phyloP scores from a whole-genome alignment of 2,113 vertebrate species.

The Saccopteryx leptura region DNA sequence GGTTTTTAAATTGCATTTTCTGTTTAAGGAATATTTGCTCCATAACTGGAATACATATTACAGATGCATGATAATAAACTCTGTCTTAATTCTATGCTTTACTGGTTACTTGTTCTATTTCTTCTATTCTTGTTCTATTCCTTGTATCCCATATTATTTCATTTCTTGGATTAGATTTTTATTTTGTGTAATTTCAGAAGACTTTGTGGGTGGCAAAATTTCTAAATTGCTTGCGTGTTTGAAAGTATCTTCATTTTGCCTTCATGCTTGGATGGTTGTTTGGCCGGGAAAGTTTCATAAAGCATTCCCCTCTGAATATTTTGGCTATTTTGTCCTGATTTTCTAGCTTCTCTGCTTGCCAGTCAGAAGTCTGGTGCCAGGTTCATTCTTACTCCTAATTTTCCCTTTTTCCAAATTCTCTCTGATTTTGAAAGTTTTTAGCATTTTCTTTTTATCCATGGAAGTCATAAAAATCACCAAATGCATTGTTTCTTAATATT shows the following conservation, averaged over 20 bases:
- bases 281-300: neutral
- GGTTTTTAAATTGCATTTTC: neutral
- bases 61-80: neutral
- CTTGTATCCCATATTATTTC: neutral
- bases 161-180: conserved; percentile 46
- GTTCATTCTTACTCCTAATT: neutral
- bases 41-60: neutral
- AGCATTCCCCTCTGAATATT: neutral
- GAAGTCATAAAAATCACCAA: conserved; percentile 12
- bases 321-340: neutral
- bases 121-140: neutral
- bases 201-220: conserved; percentile 14
- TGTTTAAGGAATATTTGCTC: conserved; percentile 3
- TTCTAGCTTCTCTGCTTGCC: neutral
- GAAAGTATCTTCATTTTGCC: conserved; percentile 59
- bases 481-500: neutral
- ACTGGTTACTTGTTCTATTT: neutral
- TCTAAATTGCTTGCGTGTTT: neutral
- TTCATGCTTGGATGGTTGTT: neutral
- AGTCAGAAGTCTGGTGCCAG: neutral
- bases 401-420: neutral
- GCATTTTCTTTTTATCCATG: neutral
- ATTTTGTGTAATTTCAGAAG: conserved; percentile 55
- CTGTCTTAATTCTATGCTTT: neutral
- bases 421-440: neutral